These are phyloP conservation scores for Benthosema pterotum DNA, from an alignment of 2,797 vertebrate species.

Conservation along the genomic window DNA sequence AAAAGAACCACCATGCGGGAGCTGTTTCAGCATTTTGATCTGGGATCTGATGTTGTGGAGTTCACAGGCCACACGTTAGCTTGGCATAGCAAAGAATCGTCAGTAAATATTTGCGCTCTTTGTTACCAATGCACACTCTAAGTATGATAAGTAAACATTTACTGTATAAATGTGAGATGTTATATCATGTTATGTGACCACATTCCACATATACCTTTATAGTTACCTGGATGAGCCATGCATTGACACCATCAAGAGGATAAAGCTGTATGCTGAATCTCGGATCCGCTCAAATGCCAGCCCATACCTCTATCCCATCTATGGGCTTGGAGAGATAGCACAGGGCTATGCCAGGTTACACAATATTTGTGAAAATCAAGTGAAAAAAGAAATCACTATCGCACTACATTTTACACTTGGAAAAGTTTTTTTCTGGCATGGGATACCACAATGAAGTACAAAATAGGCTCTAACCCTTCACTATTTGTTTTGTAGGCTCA, in stretches of 20 bases:
- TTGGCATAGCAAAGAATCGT: conserved; percentile 76
- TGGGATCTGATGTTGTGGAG: conserved; percentile 79
- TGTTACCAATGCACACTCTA: neutral
- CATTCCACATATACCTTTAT: conserved; percentile 5
- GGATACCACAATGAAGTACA: no score
- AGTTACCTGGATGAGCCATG: conserved; percentile 82
- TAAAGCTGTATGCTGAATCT: conserved; percentile 77
- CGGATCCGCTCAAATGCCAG: conserved; percentile 70
- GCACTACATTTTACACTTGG: no score
- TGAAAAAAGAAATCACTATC: no score
- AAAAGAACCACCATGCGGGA: conserved; percentile 70
- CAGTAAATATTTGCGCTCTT: conserved; percentile 31
- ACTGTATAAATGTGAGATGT: neutral
- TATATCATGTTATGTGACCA: neutral
- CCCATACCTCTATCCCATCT: conserved; percentile 81
- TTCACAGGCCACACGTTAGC: conserved; percentile 80
- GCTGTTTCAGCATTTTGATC: conserved; percentile 79
- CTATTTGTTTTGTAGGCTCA: conserved; percentile 67
- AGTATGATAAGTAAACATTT: neutral
- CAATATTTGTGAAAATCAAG: neutral
- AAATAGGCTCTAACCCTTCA: neutral
- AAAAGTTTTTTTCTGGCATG: no score
- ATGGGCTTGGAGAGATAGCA: conserved; percentile 79
- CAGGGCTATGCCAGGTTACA: conserved; percentile 80
- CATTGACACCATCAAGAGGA: conserved; percentile 72